Conservation (phyloP, 1,140 invertebrate genomes). For the Trichonephila clavipes region DNA sequence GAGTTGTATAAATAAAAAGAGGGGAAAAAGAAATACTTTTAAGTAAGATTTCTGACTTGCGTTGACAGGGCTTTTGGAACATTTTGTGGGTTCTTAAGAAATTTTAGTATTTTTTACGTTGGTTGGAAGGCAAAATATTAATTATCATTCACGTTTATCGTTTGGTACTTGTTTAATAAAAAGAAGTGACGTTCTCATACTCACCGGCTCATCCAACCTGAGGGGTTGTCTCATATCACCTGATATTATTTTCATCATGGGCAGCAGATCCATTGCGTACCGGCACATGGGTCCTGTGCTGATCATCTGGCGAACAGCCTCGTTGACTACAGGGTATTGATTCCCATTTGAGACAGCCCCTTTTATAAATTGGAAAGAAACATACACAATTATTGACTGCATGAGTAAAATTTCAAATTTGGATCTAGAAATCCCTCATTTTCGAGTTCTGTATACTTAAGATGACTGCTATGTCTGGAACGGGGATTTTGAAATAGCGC, state of each 20-base stretch:
- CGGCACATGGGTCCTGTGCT: constrained; percentile 83
- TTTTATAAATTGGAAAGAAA: constrained; percentile 77
- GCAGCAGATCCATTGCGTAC: constrained; percentile 82
- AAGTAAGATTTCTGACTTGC: too few relatives aligned
- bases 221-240: background rate
- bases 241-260: constrained; percentile 79
- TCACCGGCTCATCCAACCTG: constrained; percentile 63
- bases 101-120: too few relatives aligned
- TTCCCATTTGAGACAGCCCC: constrained; percentile 69
- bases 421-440: background rate
- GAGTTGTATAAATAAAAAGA: too few relatives aligned
- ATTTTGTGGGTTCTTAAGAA: too few relatives aligned
- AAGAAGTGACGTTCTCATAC: background rate
- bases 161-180: too few relatives aligned
- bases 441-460: background rate
- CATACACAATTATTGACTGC: background rate
- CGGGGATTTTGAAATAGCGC: too few relatives aligned
- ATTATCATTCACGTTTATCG: too few relatives aligned
- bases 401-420: background rate
- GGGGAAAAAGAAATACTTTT: too few relatives aligned
- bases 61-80: too few relatives aligned
- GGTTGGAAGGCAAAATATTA: too few relatives aligned
- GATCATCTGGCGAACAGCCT: constrained; percentile 75
- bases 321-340: constrained; percentile 79
- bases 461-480: too few relatives aligned